Conservation (phyloP, 2,888 invertebrate genomes). For the Agrochola macilenta region DNA sequence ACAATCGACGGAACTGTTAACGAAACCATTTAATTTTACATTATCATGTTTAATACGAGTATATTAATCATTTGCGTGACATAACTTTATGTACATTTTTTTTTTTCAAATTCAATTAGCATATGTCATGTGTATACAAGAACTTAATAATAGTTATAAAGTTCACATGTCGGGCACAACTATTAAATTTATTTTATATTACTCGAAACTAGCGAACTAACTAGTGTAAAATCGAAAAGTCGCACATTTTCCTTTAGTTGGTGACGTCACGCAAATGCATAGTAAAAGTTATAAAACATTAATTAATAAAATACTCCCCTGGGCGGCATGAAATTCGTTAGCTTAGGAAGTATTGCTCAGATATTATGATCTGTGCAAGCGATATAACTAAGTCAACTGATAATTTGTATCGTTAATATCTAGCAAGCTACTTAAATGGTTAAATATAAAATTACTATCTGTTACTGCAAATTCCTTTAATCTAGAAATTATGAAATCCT, state of each 20-base stretch:
- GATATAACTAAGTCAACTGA: not conserved
- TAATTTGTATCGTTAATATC: not conserved
- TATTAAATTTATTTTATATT: no score
- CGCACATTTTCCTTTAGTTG: not conserved
- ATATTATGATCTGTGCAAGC: not conserved
- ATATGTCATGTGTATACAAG: no score
- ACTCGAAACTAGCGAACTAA: constrained; percentile 21
- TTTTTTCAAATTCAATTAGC: no score
- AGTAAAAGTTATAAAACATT: not conserved
- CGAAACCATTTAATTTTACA: not conserved
- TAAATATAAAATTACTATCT: not conserved
- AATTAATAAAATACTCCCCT: not conserved
- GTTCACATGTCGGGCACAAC: no score
- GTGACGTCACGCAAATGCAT: not conserved
- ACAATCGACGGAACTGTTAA: no score
- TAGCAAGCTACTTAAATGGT: not conserved
- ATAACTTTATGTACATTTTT: not conserved
- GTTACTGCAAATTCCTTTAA: not conserved
- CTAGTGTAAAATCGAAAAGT: not conserved
- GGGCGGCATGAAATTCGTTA: not conserved
- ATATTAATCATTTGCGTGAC: not conserved
- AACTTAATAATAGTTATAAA: no score
- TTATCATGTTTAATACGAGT: not conserved
- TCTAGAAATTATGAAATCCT: not conserved
- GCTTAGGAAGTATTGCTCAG: not conserved